A percentile compares a stretch with the other conserved stretches of the same genome.
These are phyloP conservation scores for Ophthalmolycus amberensis DNA, from an alignment of 2,113 vertebrate species.

Conservation along the genomic window DNA sequence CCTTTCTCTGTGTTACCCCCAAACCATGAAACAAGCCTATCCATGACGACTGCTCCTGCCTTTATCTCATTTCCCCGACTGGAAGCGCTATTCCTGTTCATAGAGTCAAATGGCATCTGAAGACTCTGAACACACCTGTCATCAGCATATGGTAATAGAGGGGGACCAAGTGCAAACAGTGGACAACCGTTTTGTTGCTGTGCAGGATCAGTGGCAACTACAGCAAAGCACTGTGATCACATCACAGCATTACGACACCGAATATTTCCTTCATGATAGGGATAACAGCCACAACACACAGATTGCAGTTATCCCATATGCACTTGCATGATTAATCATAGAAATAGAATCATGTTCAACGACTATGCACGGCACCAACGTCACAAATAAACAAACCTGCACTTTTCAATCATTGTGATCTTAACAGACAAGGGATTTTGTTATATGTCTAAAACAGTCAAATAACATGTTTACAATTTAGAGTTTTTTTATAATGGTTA, in stretches of 20 bases:
- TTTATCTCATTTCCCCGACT: conserved; percentile 58
- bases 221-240: conserved; percentile 32
- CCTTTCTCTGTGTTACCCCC: conserved; percentile 56
- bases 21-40: conserved; percentile 69
- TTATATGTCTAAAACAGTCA: background rate
- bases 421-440: conserved; percentile 7
- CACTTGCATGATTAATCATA: background rate
- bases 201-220: conserved; percentile 34
- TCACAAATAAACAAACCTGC: conserved; percentile 14
- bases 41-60: conserved; percentile 57
- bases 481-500: conserved; percentile 1
- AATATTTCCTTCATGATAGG: conserved; percentile 13
- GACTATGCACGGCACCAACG: conserved; percentile 12
- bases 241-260: conserved; percentile 6
- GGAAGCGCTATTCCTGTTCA: conserved; percentile 53
- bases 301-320: conserved; percentile 1
- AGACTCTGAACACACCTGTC: conserved; percentile 57
- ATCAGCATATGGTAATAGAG: conserved; percentile 54
- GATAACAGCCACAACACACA: conserved; percentile 36
- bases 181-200: conserved; percentile 33
- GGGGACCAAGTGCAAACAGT: conserved; percentile 25
- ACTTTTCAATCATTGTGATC: conserved; percentile 3
- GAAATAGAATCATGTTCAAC: background rate
- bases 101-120: conserved; percentile 38
- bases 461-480: conserved; percentile 19